phyloP scores from a whole-genome alignment of 2,888 invertebrate genomes.

The Aphodius sticticus region DNA sequence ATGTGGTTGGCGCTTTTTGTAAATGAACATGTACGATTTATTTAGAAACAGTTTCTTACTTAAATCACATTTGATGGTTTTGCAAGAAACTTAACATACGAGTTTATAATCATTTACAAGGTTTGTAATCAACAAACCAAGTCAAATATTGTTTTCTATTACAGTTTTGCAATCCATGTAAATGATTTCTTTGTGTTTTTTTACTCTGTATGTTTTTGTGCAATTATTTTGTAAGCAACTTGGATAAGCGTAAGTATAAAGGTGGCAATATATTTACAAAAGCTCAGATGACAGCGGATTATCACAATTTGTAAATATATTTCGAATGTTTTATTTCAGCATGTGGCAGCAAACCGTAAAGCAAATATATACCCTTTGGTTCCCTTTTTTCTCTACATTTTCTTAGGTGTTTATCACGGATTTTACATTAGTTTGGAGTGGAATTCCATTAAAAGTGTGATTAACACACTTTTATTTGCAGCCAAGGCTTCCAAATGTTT shows the following conservation, averaged over 20 bases:
- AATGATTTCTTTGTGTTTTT: not conserved
- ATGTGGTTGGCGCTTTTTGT: not conserved
- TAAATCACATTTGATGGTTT: not conserved
- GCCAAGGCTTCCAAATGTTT: slow-evolving; percentile 89
- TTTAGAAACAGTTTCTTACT: not conserved
- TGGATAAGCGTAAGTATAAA: not conserved
- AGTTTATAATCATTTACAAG: not conserved
- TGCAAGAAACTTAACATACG: not conserved
- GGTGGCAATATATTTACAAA: not conserved
- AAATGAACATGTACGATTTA: not conserved
- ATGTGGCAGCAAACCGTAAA: not conserved
- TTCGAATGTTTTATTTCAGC: not conserved
- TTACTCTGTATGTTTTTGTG: not conserved
- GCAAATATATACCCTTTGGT: not conserved
- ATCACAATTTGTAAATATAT: not conserved
- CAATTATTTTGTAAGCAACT: not conserved
- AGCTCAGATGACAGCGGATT: too few relatives aligned
- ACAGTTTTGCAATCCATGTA: not conserved
- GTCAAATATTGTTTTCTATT: not conserved
- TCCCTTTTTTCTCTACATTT: not conserved
- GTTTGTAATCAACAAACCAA: not conserved
- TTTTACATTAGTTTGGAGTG: not conserved
- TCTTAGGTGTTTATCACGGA: not conserved
- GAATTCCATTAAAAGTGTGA: not conserved
- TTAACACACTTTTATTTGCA: slow-evolving; percentile 62